Conservation (phyloP, 1,140 invertebrate species). For the Drosophila kepulauana region DNA sequence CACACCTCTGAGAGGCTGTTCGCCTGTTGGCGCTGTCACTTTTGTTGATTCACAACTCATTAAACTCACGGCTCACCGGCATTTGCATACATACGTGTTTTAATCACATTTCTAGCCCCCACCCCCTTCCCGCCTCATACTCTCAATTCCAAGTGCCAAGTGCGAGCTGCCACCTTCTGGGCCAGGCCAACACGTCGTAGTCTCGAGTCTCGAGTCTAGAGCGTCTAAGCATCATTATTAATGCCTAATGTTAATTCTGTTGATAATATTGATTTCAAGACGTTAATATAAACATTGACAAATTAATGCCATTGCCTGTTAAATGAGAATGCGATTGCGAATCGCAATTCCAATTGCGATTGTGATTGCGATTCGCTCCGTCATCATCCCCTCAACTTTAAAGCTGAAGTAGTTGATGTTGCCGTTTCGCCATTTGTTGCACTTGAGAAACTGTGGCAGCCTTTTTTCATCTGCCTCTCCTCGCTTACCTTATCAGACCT, state of each 20-base stretch:
- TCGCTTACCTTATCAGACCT: conserved; percentile 52
- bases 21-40: conserved; percentile 21
- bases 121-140: background rate
- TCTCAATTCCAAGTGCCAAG: background rate
- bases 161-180: conserved; percentile 21
- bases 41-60: conserved; percentile 53
- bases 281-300: conserved; percentile 72
- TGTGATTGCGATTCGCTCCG: conserved; percentile 34
- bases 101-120: conserved; percentile 33
- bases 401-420: conserved; percentile 38
- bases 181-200: conserved; percentile 32
- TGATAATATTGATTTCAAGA: conserved; percentile 76
- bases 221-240: conserved; percentile 67
- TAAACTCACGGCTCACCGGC: conserved; percentile 48
- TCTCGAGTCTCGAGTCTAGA: conserved; percentile 1
- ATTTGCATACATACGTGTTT: conserved; percentile 55
- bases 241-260: conserved; percentile 59
- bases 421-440: conserved; percentile 38
- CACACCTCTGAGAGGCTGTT: conserved; percentile 24
- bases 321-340: conserved; percentile 38
- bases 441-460: conserved; percentile 54
- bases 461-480: conserved; percentile 25
- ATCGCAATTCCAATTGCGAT: conserved; percentile 39
- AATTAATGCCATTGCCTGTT: conserved; percentile 66
- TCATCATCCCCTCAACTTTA: conserved; percentile 62